phyloP scores from a whole-genome alignment of 2,113 vertebrate species.

The Podarcis muralis region DNA sequence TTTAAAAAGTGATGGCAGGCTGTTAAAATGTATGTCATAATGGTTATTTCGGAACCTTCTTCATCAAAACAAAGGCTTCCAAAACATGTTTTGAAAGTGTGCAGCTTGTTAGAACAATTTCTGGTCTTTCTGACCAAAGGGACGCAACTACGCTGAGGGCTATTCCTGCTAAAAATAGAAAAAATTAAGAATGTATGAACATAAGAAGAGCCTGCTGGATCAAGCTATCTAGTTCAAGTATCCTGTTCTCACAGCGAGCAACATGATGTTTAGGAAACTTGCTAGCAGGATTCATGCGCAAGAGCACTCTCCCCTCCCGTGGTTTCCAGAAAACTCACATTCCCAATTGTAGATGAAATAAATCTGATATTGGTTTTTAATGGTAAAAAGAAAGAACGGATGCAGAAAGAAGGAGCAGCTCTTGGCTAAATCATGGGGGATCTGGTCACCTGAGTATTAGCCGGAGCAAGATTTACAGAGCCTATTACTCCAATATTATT shows the following conservation, averaged over 20 bases:
- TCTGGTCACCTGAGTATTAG: neutral
- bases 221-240: no score
- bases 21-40: neutral
- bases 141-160: neutral
- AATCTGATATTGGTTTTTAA: neutral
- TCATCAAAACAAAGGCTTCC: neutral
- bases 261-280: no score
- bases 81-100: neutral
- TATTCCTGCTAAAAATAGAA: neutral
- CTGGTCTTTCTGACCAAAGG: neutral
- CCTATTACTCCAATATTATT: neutral
- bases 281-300: no score
- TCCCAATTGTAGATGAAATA: neutral
- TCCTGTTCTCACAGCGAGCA: no score
- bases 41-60: neutral
- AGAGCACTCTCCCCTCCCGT: no score
- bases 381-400: neutral
- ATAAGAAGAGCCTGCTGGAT: no score
- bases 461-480: neutral
- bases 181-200: neutral
- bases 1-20: neutral
- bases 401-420: neutral
- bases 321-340: neutral
- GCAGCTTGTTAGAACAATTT: neutral
- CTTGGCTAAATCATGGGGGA: neutral